Base-by-base conservation (phyloP, 2,888 invertebrate species). In the Athripsodes cinereus region DNA sequence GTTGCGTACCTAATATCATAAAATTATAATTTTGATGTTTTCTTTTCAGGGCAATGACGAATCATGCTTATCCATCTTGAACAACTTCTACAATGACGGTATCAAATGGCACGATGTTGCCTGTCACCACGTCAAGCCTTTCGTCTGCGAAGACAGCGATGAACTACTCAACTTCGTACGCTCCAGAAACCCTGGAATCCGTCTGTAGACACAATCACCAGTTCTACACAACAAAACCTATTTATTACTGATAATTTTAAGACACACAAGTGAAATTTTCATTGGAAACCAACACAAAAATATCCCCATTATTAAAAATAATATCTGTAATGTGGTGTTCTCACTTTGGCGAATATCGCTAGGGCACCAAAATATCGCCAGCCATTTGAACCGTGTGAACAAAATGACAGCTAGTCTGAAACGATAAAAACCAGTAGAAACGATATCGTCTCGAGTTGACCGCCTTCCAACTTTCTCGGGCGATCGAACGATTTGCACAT, bases 111-210 rank as follows among this genome's bases (percentile, higher is more conserved):
- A 91, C 78, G 90, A 91, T 70, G 90, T 91, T 34, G 90, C 90
- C 65, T 90, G 90, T 71, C 90, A 90, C 72, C 90, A 91, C 73
- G 81, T 89, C 65, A 90, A 91, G 75, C 90, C 90, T 22, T 90
- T 90, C 79, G 90, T 93, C 22, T 93, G 93, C 72, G 93, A 93
- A 74, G 93, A 93, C 79, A 91, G 90, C 71, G 92, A 92, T 68
- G 91, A 92, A 72, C 81, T 93, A 19, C 81, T 93, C 69, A 91
- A 91, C 81, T 93, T 92, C 73, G 93, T 93, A 60, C 88, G 91
- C 68, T 91, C 91, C 57, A 87, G 92, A 72, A 93, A 93, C 76
- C 90, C 91, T 52, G 86, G 87, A 69, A 84, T 90, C 67, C 90
- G 92, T 72, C 81, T 92, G 67, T 91, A 83, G 22, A 40, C 6